Conservation (phyloP, 2,888 invertebrate genomes). For the Drosophila atripex region DNA sequence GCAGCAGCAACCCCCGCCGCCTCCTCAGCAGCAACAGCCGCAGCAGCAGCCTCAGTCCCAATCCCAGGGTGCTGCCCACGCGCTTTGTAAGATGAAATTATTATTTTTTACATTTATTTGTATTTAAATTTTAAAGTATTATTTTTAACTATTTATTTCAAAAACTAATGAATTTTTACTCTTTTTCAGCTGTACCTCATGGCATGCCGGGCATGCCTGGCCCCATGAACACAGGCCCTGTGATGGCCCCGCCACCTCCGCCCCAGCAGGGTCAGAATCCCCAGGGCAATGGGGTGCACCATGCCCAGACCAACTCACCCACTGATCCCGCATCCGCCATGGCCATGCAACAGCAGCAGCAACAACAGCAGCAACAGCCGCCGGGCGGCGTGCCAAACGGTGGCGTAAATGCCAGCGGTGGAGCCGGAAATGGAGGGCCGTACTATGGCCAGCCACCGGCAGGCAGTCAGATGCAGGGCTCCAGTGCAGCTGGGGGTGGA, state of each 20-base stretch:
- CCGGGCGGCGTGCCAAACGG: conserved; percentile 67
- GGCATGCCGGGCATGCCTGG: conserved; percentile 82
- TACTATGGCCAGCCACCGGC: conserved; percentile 73
- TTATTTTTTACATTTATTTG: conserved; percentile 33
- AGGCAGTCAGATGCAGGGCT: conserved; percentile 80
- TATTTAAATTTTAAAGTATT: conserved; percentile 23
- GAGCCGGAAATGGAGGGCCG: conserved; percentile 58
- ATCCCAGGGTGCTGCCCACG: conserved; percentile 71
- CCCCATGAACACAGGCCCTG: conserved; percentile 81
- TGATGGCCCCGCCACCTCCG: conserved; percentile 82
- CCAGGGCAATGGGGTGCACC: conserved; percentile 81
- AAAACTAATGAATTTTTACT: conserved; percentile 1
- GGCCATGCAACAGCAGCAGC: conserved; percentile 75
- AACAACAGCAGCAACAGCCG: conserved; percentile 52
- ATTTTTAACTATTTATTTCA: conserved; percentile 10
- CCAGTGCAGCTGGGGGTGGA: conserved; percentile 61
- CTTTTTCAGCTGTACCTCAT: conserved; percentile 82
- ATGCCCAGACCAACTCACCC: conserved; percentile 78
- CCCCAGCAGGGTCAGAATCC: conserved; percentile 81
- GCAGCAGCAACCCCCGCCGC: conserved; percentile 57
- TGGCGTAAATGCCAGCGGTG: conserved; percentile 60
- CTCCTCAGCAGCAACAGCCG: conserved; percentile 55
- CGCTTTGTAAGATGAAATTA: conserved; percentile 82
- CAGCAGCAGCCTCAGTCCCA: conserved; percentile 62
- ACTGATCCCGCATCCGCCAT: conserved; percentile 73